phyloP scores from a whole-genome alignment of 2,113 vertebrate genomes.

The Laticauda colubrina region DNA sequence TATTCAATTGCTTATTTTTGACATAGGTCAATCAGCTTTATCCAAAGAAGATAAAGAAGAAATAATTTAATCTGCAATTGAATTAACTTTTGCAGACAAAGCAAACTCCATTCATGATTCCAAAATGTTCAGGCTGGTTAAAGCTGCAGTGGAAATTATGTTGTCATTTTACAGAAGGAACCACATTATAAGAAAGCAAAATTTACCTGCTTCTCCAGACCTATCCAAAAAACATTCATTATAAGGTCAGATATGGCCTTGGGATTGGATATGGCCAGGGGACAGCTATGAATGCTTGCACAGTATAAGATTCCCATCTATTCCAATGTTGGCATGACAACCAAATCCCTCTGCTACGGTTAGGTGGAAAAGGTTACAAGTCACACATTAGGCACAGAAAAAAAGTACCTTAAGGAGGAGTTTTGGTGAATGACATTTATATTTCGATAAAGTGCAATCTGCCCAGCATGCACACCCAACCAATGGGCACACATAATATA shows the following conservation, averaged over 20 bases:
- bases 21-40: neutral
- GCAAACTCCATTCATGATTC: neutral
- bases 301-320: neutral
- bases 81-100: neutral
- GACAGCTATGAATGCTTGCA: neutral
- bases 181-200: neutral
- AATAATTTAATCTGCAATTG: neutral
- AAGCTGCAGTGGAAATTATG: neutral
- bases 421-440: slow-evolving; percentile 23
- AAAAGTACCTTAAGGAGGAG: slow-evolving; percentile 31
- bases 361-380: slow-evolving; percentile 23
- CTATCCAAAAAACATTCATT: neutral
- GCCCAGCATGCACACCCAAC: neutral
- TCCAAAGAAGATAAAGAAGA: neutral
- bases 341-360: slow-evolving; percentile 46
- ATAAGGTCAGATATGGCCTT: neutral
- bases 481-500: neutral
- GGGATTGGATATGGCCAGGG: neutral
- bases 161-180: neutral
- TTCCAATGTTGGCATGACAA: slow-evolving; percentile 46
- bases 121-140: neutral
- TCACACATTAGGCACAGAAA: slow-evolving; percentile 27
- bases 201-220: neutral
- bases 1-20: neutral
- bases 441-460: neutral